Conservation (phyloP, 2,888 invertebrate genomes). For the Macrosiphum euphorbiae region DNA sequence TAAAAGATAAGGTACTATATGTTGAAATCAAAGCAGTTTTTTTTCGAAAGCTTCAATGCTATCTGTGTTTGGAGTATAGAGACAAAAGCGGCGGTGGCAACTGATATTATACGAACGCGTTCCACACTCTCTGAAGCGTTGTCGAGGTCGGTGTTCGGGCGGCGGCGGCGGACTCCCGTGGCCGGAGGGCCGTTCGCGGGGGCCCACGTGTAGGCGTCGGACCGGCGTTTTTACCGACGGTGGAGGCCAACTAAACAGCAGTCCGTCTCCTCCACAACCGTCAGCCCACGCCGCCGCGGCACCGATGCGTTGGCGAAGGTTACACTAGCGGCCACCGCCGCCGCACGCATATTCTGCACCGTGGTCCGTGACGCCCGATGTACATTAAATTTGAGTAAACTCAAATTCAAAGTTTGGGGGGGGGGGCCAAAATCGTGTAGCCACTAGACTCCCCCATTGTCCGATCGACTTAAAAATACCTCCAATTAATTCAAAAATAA, state of each 20-base stretch:
- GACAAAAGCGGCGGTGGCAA: background rate
- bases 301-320: conserved; percentile 59
- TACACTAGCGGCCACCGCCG: conserved; percentile 35
- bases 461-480: too few relatives aligned
- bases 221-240: conserved; percentile 69
- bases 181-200: conserved; percentile 71
- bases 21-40: background rate
- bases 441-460: too few relatives aligned
- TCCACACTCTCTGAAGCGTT: conserved; percentile 75
- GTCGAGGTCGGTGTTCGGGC: conserved; percentile 77
- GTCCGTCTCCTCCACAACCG: conserved; percentile 65
- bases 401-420: too few relatives aligned
- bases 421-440: too few relatives aligned
- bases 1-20: too few relatives aligned
- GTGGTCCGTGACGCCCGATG: conserved; percentile 65
- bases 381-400: too few relatives aligned
- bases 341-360: conserved; percentile 69
- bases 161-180: conserved; percentile 68
- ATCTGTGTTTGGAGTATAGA: background rate
- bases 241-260: conserved; percentile 69
- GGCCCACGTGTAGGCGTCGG: conserved; percentile 74
- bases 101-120: conserved; percentile 28
- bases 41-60: background rate
- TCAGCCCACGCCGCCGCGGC: conserved; percentile 33
- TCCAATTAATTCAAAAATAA: too few relatives aligned